These are phyloP conservation scores for Lepus americanus DNA, from an alignment of 2,113 vertebrate genomes.

Conservation along the genomic window DNA sequence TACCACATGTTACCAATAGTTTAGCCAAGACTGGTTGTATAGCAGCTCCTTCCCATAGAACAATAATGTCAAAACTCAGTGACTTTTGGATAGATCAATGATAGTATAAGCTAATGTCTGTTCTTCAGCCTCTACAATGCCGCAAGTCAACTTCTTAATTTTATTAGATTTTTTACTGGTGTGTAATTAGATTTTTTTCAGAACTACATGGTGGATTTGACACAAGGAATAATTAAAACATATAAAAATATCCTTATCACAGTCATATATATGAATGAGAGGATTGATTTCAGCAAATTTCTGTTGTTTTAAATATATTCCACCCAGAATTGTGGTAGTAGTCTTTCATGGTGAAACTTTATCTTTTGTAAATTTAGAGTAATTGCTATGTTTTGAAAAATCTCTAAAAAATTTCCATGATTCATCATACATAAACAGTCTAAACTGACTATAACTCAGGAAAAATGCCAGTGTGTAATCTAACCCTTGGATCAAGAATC, in stretches of 20 bases:
- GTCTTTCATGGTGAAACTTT: neutral
- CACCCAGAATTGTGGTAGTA: neutral
- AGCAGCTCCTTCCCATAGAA: neutral
- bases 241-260: neutral
- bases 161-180: constrained; percentile 26
- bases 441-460: neutral
- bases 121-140: neutral
- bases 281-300: constrained; percentile 66
- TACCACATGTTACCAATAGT: neutral
- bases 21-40: neutral
- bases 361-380: neutral
- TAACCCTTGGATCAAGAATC: neutral
- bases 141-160: neutral
- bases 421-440: neutral
- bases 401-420: neutral
- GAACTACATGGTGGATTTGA: neutral
- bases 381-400: constrained; percentile 47
- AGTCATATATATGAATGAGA: constrained; percentile 49
- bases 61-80: neutral
- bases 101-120: neutral
- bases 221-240: constrained; percentile 61
- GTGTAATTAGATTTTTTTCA: neutral
- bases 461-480: neutral
- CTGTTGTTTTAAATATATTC: constrained; percentile 47
- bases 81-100: neutral